Conservation (phyloP, 2,888 invertebrate genomes). For the Spisula subtruncata region DNA sequence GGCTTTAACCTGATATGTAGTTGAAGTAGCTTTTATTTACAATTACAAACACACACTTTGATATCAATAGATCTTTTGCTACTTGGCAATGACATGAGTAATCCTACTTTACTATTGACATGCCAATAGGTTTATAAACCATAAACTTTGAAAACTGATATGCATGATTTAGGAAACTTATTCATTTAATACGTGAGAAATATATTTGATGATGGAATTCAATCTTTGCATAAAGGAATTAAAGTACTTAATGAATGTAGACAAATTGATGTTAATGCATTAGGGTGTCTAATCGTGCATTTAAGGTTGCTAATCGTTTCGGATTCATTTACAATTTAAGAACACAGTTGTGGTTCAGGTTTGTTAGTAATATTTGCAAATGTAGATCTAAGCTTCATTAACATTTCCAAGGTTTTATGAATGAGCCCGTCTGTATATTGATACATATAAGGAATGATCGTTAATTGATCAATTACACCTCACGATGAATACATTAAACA, state of each 20-base stretch:
- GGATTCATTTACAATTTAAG: too few relatives aligned
- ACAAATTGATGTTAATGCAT: constrained; percentile 5
- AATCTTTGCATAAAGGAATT: not conserved
- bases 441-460: too few relatives aligned
- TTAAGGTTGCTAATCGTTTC: not conserved
- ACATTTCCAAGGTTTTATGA: too few relatives aligned
- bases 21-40: not conserved
- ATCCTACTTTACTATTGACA: not conserved
- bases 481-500: too few relatives aligned
- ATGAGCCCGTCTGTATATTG: too few relatives aligned
- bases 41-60: not conserved
- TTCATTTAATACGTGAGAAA: constrained; percentile 7
- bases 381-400: too few relatives aligned
- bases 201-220: constrained; percentile 3
- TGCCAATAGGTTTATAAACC: constrained; percentile 5
- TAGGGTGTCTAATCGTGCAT: not conserved
- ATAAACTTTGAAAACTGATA: not conserved
- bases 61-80: constrained; percentile 1
- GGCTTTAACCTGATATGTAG: not conserved
- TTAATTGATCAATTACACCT: too few relatives aligned
- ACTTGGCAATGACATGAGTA: not conserved
- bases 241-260: not conserved
- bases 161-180: constrained; percentile 15
- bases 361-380: too few relatives aligned
- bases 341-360: too few relatives aligned